Conservation (phyloP, 1,140 invertebrate species). For the Orchesella cincta region DNA sequence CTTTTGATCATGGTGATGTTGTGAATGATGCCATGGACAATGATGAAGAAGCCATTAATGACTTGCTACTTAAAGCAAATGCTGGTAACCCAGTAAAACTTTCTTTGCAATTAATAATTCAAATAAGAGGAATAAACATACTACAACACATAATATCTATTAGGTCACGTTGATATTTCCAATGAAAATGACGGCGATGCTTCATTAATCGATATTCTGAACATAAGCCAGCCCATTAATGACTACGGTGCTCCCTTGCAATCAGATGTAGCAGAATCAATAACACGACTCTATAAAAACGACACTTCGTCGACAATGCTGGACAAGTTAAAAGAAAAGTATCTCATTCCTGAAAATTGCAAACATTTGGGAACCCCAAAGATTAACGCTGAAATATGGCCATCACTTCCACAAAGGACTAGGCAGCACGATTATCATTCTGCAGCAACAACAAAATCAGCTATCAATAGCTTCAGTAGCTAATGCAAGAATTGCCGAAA, state of each 20-base stretch:
- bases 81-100: no score
- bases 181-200: background rate
- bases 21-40: no score
- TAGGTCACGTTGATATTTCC: no score
- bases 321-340: conserved; percentile 8
- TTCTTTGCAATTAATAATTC: no score
- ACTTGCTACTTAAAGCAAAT: background rate
- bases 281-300: background rate
- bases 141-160: no score
- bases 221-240: background rate
- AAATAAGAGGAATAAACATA: no score
- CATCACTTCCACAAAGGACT: background rate
- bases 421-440: background rate
- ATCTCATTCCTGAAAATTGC: background rate
- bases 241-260: background rate
- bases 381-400: conserved; percentile 2
- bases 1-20: no score
- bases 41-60: background rate
- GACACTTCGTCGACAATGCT: background rate
- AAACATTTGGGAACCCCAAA: background rate
- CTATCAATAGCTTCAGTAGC: background rate
- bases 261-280: background rate
- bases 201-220: background rate
- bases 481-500: background rate
- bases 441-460: background rate